Evolutionary conservation across 2,113 vertebrate species (phyloP).

Genomic region (Mesitornis unicolor): DNA sequence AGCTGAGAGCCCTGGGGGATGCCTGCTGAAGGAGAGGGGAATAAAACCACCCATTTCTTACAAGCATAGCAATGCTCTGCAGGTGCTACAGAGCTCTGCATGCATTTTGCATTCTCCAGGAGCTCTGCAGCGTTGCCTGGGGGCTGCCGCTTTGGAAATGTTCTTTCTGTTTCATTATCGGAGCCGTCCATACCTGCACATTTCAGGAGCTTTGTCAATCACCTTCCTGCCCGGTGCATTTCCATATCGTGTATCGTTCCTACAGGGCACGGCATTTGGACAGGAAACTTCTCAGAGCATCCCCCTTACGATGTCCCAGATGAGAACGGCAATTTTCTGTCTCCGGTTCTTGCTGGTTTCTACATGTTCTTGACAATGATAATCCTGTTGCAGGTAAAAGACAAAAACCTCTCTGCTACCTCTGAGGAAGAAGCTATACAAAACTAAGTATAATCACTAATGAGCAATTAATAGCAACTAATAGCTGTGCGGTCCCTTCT

Average conservation of each 20-base stretch:
- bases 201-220: neutral
- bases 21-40: neutral
- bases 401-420: neutral
- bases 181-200: neutral
- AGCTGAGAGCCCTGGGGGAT: neutral
- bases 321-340: slow-evolving; percentile 65
- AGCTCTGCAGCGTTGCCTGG: neutral
- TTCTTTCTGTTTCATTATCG: neutral
- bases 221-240: neutral
- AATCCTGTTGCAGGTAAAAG: slow-evolving; percentile 91
- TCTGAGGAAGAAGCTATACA: neutral
- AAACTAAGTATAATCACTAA: neutral
- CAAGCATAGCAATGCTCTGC: neutral
- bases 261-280: slow-evolving; percentile 87
- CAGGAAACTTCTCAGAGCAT: slow-evolving; percentile 66
- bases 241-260: neutral
- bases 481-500: neutral
- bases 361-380: slow-evolving; percentile 96
- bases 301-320: slow-evolving; percentile 84
- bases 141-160: neutral
- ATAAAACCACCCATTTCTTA: neutral
- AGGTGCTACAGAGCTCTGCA: neutral
- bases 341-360: slow-evolving; percentile 77
- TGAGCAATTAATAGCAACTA: neutral
- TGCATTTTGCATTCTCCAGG: neutral